Evolutionary conservation across 2,888 invertebrate genomes (phyloP), one percentile per base, ranked within the genome.

Genomic region (Hydraecia micacea): DNA sequence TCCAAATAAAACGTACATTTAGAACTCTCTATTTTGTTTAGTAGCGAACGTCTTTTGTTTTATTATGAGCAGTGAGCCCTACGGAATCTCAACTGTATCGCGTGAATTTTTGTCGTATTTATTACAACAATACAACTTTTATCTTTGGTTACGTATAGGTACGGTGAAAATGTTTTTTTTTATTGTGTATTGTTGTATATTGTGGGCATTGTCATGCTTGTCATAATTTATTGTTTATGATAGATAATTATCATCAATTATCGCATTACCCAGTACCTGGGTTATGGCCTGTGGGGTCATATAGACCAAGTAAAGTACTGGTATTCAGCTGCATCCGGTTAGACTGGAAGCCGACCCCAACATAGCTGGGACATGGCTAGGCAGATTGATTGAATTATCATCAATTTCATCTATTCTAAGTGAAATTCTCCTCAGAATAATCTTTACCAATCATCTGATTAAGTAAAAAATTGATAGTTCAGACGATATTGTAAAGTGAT

Each of bases 21-120:
- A 36, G 21, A 70, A 70, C 55, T 78, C 58, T 25, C 32, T 21
- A 71, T 63, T 85, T 52, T 65, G 28, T 36, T 69, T 42, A 66
- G 39, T 28, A 73, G 18, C 39, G 46, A 36, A 39, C 39, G 46
- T 63, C 65, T 81, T 81, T 81, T 74, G 55, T 82, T 80, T 75
- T 80, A 28, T 28, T 55, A 65, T 25, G 55, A n/a, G n/a, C 15
- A 63, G n/a, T n/a, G 11, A 32, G 21, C 36, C 25, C 25, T 49
- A n/a, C n/a, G n/a, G n/a, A 63, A 74, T 63, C 75, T 85, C 58
- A 69, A 72, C 13, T 68, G 36, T 65, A 36, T 63, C 77, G 68
- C 32, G 60, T 81, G 25, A 70, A 39, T 58, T 63, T 68, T 72
- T 70, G 62, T 15, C 4, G 49, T 63, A 36, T 68, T 55, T 68